These are phyloP conservation scores for Polyommatus icarus DNA, from an alignment of 2,888 invertebrate genomes.

Conservation along the genomic window DNA sequence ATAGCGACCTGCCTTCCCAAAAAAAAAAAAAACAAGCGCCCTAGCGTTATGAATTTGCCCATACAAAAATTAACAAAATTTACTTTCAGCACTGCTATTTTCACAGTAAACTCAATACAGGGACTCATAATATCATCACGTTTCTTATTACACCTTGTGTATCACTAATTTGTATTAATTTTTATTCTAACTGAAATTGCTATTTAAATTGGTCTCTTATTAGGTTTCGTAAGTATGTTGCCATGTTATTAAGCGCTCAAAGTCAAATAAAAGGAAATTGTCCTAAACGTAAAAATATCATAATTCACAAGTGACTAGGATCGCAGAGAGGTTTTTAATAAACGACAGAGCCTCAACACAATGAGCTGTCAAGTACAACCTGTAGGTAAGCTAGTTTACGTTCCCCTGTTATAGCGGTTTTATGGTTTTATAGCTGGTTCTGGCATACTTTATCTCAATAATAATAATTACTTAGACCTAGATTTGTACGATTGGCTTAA, in stretches of 20 bases:
- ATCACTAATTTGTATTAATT: neutral
- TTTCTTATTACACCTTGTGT: neutral
- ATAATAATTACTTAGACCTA: no score
- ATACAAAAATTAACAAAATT: no score
- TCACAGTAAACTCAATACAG: no score
- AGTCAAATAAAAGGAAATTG: neutral
- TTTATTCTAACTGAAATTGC: neutral
- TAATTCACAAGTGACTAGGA: constrained; percentile 25
- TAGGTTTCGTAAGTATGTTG: neutral
- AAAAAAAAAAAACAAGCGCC: no score
- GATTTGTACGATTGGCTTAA: no score
- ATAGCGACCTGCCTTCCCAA: no score
- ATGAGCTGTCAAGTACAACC: constrained; percentile 27
- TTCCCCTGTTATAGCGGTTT: constrained; percentile 3
- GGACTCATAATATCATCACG: neutral
- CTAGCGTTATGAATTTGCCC: no score
- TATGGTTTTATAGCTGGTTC: neutral
- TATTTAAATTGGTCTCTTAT: neutral
- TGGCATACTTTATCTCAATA: neutral
- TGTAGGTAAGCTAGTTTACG: constrained; percentile 16
- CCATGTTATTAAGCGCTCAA: neutral
- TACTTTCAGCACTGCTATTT: no score
- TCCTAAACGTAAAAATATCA: constrained; percentile 16
- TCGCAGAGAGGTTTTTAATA: constrained; percentile 15
- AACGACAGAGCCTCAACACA: constrained; percentile 28